Base-by-base conservation (phyloP, 2,888 invertebrate genomes). In the Thecophora atra region DNA sequence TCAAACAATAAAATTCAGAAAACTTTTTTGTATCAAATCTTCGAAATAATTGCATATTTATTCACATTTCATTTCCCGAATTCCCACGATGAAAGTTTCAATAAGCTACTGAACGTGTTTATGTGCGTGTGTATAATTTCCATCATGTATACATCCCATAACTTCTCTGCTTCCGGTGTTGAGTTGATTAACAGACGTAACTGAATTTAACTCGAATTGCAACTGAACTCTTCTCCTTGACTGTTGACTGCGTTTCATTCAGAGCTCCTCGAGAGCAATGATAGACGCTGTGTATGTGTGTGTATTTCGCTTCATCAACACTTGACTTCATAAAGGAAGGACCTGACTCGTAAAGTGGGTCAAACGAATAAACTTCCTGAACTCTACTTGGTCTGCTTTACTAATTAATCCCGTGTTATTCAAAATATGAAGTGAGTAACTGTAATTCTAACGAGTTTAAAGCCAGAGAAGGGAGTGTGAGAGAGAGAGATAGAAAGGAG, bases 151-250 rank as follows among this genome's bases (percentile, higher is more conserved):
- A 24, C 37, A 21, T 3, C 67, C 54, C 67, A 54, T 67, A 67
- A 67, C 52, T 54, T 52, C 28, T 54, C 26, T 67, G 37, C n/a
- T n/a, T 54, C 51, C 37, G 52, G 28, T 17, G 37, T 37, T 52
- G 67, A 67, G 67, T 67, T 67, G 67, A 67, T 67, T 67, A 67
- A 37, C 54, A 37, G 52, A 30, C 37, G 67, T 54, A 67, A 67
- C 67, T 67, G 67, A 54, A 54, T 67, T 67, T 54, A 56, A 54
- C 52, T 54, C 67, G 54, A 67, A 67, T 52, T 67, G 37, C 67
- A 54, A 37, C 54, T 30, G 54, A 67, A 54, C 26, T 67, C 37
- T 54, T 1, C 13, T 24, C 17, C 30, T 51, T 28, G 26, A 58
- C 28, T 17, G 58, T 15, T 15, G n/a, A 58, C 28, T 28, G 58